These are phyloP conservation scores for Parapsyche elsis DNA, from an alignment of 1,140 invertebrate species.

Conservation along the genomic window DNA sequence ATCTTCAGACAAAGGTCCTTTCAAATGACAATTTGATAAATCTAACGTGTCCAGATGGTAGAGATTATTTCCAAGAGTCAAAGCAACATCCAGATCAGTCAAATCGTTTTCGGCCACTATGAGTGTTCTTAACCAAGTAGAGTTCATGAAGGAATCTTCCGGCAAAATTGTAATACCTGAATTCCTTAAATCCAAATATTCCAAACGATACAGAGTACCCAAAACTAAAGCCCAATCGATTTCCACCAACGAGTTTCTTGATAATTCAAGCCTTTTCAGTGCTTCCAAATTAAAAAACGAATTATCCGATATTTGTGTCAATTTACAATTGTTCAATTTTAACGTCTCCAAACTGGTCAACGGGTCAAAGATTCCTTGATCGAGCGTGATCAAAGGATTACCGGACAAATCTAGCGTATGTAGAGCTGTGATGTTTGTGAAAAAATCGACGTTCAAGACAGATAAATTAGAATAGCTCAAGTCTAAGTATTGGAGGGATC, in stretches of 20 bases:
- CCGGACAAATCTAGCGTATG: constrained; percentile 76
- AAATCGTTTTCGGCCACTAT: constrained; percentile 76
- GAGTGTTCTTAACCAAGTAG: constrained; percentile 73
- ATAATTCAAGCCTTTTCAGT: constrained; percentile 74
- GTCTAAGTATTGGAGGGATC: constrained; percentile 75
- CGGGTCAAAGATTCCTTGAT: constrained; percentile 71
- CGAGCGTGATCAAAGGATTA: constrained; percentile 72
- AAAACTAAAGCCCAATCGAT: constrained; percentile 73
- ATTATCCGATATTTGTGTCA: constrained; percentile 69
- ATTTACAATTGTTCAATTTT: constrained; percentile 74
- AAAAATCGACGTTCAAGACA: constrained; percentile 72
- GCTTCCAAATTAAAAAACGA: constrained; percentile 71
- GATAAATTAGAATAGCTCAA: constrained; percentile 73
- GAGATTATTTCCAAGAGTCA: constrained; percentile 74
- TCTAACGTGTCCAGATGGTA: constrained; percentile 76
- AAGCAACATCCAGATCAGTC: constrained; percentile 72
- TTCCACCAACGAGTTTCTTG: constrained; percentile 69
- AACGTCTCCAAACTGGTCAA: constrained; percentile 74
- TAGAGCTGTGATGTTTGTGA: constrained; percentile 74
- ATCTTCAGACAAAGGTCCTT: constrained; percentile 73
- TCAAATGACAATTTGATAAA: constrained; percentile 76
- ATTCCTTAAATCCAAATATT: constrained; percentile 73
- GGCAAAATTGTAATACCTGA: constrained; percentile 72
- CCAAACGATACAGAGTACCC: constrained; percentile 70
- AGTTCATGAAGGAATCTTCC: constrained; percentile 74